phyloP scores from a whole-genome alignment of 2,113 vertebrate species.

The Charina bottae region DNA sequence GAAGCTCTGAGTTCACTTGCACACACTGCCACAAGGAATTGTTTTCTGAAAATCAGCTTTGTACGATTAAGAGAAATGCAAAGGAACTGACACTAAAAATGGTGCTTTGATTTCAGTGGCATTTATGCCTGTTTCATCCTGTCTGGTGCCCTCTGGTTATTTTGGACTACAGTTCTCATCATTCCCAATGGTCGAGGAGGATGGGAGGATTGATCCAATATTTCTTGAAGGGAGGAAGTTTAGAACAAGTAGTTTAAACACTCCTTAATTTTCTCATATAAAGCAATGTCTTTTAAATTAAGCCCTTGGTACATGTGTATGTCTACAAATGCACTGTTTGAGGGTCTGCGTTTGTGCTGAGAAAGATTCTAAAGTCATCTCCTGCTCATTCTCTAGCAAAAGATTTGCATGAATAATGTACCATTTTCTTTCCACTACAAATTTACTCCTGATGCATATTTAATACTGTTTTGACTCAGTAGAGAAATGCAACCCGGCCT shows the following conservation, averaged over 20 bases:
- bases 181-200: background rate
- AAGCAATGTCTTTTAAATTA: background rate
- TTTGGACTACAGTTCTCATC: background rate
- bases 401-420: constrained; percentile 17
- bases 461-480: constrained; percentile 30
- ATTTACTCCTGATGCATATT: constrained; percentile 33
- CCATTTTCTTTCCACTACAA: background rate
- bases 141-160: background rate
- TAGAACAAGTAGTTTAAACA: background rate
- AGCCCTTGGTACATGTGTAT: background rate
- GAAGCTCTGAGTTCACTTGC: background rate
- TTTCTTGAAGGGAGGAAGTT: background rate
- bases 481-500: background rate
- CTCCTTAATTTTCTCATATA: background rate
- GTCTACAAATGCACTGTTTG: background rate
- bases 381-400: background rate
- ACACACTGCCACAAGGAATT: background rate
- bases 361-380: background rate
- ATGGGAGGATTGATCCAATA: background rate
- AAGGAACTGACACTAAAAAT: background rate
- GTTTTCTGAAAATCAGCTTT: background rate
- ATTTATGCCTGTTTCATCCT: background rate
- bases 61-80: background rate
- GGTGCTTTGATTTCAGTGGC: background rate
- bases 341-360: too few relatives aligned